Evolutionary conservation across 2,797 vertebrate species (phyloP).

Genomic region (Chloroceryle inda): DNA sequence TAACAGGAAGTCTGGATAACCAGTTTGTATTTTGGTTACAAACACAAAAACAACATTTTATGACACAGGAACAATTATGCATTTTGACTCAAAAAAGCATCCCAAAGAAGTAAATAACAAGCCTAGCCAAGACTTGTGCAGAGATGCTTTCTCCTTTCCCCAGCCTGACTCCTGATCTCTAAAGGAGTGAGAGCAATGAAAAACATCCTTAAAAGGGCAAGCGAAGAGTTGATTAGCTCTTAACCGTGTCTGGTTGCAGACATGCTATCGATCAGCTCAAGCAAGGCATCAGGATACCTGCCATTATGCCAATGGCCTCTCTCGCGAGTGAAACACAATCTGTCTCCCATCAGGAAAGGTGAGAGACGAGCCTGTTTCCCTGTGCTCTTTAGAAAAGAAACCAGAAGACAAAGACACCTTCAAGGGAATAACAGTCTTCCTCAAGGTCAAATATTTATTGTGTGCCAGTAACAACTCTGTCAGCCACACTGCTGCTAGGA

Average conservation of each 20-base stretch:
- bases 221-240: background rate
- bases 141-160: background rate
- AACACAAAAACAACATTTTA: background rate
- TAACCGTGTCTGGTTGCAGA: conserved; percentile 53
- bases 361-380: background rate
- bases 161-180: background rate
- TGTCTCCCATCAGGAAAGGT: conserved; percentile 26
- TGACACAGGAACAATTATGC: background rate
- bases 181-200: background rate
- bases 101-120: background rate
- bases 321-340: conserved; percentile 76
- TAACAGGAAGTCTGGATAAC: background rate
- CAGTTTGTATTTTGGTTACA: background rate
- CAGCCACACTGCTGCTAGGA: rapidly evolving
- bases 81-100: background rate
- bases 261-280: conserved; percentile 52
- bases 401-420: background rate
- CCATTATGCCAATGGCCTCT: conserved; percentile 61
- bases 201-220: background rate
- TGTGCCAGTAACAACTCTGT: background rate
- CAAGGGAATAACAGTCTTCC: background rate
- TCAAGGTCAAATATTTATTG: background rate
- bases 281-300: conserved; percentile 18
- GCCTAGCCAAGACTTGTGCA: background rate
- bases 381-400: background rate